Evolutionary conservation across 2,888 invertebrate species (phyloP).

Genomic region (Aromia moschata): DNA sequence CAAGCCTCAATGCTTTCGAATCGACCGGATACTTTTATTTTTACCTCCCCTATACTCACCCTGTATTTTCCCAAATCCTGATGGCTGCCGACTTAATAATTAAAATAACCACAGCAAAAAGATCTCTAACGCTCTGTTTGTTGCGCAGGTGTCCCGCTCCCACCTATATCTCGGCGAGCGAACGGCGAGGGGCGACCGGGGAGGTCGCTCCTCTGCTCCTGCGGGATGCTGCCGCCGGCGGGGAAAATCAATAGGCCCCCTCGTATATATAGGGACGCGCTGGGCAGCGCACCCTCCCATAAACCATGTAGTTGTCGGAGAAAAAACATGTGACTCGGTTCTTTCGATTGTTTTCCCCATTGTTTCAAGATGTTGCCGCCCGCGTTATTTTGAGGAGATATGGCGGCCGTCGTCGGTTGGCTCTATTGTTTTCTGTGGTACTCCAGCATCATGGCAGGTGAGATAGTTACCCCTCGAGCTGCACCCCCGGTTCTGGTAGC

Average conservation of each 20-base stretch:
- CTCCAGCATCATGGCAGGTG: slow-evolving; percentile 60
- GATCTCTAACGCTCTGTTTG: no score
- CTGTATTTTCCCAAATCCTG: no score
- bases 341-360: slow-evolving; percentile 22
- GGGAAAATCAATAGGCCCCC: slow-evolving; percentile 40
- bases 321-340: slow-evolving; percentile 22
- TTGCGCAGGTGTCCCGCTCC: slow-evolving; percentile 3
- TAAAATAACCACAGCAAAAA: no score
- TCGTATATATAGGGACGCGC: slow-evolving; percentile 18
- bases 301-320: slow-evolving; percentile 35
- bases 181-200: not conserved
- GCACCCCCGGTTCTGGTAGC: no score
- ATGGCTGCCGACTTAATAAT: no score
- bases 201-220: not conserved
- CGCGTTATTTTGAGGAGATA: slow-evolving; percentile 29
- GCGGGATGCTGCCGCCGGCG: slow-evolving; percentile 33
- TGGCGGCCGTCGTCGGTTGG: slow-evolving; percentile 54
- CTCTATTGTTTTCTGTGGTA: slow-evolving; percentile 60
- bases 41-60: no score
- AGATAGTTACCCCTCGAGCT: no score
- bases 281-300: not conserved
- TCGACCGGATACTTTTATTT: no score
- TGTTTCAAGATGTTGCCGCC: slow-evolving; percentile 25
- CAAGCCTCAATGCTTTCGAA: no score
- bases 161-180: slow-evolving; percentile 2